These are phyloP conservation scores for Brachyhypopomus occidentalis DNA, from an alignment of 2,113 vertebrate genomes.

Conservation along the genomic window DNA sequence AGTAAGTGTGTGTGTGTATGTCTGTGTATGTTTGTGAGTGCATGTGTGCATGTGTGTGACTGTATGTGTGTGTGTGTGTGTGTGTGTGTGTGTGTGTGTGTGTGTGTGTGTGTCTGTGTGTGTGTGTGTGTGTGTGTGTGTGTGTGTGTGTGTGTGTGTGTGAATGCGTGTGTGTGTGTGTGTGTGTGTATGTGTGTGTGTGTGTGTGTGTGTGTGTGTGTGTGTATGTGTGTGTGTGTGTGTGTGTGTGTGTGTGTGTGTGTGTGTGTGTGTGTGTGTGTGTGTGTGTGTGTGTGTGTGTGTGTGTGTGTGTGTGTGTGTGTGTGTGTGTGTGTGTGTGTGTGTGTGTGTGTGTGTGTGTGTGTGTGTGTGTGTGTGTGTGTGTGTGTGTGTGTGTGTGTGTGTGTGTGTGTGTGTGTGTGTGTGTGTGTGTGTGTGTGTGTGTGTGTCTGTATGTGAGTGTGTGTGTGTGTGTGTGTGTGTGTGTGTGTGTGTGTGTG, in stretches of 20 bases:
- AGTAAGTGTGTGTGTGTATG: slow-evolving; percentile 1
- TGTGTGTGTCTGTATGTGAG: too few species aligned
- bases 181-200: slow-evolving; percentile 12
- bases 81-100: slow-evolving; percentile 21
- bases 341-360: slow-evolving; percentile 20
- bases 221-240: slow-evolving; percentile 19
- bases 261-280: neutral
- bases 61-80: slow-evolving; percentile 13
- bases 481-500: too few species aligned
- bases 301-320: slow-evolving; percentile 6
- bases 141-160: slow-evolving; percentile 21
- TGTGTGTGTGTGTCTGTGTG: slow-evolving; percentile 23
- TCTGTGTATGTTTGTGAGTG: slow-evolving; percentile 4
- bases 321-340: slow-evolving; percentile 17
- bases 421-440: slow-evolving; percentile 26
- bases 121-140: slow-evolving; percentile 7
- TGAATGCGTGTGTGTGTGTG: slow-evolving; percentile 20
- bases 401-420: neutral
- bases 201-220: slow-evolving; percentile 7
- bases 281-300: slow-evolving; percentile 19
- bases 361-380: neutral
- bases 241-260: slow-evolving; percentile 19
- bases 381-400: slow-evolving; percentile 17
- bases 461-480: slow-evolving; percentile 32
- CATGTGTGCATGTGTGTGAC: neutral